phyloP scores from a whole-genome alignment of 2,888 invertebrate genomes.

The Drosophila meridiana region DNA sequence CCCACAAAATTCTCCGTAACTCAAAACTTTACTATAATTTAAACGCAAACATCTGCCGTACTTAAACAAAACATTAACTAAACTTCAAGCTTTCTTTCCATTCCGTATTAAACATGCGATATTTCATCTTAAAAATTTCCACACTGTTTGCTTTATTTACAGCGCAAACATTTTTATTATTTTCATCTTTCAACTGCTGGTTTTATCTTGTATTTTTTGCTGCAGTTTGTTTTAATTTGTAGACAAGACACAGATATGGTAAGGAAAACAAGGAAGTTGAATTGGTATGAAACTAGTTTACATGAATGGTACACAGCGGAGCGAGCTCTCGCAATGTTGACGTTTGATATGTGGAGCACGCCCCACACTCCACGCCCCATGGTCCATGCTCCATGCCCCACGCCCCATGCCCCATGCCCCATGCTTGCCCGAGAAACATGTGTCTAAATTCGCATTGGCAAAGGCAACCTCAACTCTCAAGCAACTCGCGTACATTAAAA shows the following conservation, averaged over 20 bases:
- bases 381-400: neutral
- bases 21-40: too few species aligned
- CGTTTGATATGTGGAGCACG: slow-evolving; percentile 65
- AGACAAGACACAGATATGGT: slow-evolving; percentile 18
- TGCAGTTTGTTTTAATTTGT: slow-evolving; percentile 50
- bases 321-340: slow-evolving; percentile 41
- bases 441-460: slow-evolving; percentile 73
- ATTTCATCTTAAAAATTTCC: neutral
- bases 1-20: too few species aligned
- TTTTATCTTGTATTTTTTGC: neutral
- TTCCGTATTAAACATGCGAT: neutral
- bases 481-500: slow-evolving; percentile 67
- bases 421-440: slow-evolving; percentile 54
- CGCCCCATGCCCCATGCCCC: neutral
- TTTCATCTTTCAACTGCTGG: slow-evolving; percentile 1
- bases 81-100: neutral
- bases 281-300: slow-evolving; percentile 43
- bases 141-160: neutral
- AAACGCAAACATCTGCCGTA: neutral
- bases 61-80: neutral
- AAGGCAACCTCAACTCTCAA: slow-evolving; percentile 17
- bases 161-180: slow-evolving; percentile 8
- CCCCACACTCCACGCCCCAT: slow-evolving; percentile 2
- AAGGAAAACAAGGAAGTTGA: slow-evolving; percentile 2
- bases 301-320: slow-evolving; percentile 42